phyloP scores from a whole-genome alignment of 2,888 invertebrate species.

The Pycnomerus fuliginosus region DNA sequence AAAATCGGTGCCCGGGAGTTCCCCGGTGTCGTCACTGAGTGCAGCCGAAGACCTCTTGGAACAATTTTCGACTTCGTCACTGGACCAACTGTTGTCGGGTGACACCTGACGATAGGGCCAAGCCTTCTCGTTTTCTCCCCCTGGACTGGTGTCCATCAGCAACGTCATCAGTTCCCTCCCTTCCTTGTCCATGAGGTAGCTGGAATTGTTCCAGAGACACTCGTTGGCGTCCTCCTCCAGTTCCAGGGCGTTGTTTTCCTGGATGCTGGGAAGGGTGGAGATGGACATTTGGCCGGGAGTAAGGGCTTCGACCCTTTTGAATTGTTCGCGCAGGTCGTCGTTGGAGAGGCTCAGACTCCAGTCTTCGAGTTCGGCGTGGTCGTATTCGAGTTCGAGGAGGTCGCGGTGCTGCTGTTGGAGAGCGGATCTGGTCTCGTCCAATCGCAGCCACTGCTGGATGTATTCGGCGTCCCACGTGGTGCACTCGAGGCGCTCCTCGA shows the following conservation, averaged over 20 bases:
- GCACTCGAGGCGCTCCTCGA: conserved; percentile 60
- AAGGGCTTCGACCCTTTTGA: conserved; percentile 43
- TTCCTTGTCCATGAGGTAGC: conserved; percentile 67
- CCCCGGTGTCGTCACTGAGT: conserved; percentile 62
- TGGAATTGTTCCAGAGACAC: conserved; percentile 74
- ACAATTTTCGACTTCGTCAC: conserved; percentile 57
- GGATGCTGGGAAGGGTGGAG: conserved; percentile 69
- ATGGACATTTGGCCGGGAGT: conserved; percentile 66
- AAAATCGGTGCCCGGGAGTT: conserved; percentile 70
- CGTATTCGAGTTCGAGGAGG: conserved; percentile 70
- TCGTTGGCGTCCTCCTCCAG: conserved; percentile 73
- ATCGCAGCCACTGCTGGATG: conserved; percentile 72
- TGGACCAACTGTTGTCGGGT: conserved; percentile 61
- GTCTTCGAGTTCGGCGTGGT: conserved; percentile 74
- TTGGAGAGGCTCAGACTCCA: conserved; percentile 75
- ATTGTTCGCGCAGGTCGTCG: conserved; percentile 63
- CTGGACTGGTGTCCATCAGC: conserved; percentile 54
- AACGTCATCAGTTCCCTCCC: conserved; percentile 64
- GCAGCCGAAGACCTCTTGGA: conserved; percentile 72
- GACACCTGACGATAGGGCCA: conserved; percentile 63
- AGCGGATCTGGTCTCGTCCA: conserved; percentile 71
- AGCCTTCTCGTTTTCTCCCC: conserved; percentile 56
- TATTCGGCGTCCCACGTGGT: conserved; percentile 70
- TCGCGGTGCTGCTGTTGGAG: conserved; percentile 69
- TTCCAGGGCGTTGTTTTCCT: conserved; percentile 71